Conservation (phyloP, 2,888 invertebrate genomes). For the Ptychoptera albimana region DNA sequence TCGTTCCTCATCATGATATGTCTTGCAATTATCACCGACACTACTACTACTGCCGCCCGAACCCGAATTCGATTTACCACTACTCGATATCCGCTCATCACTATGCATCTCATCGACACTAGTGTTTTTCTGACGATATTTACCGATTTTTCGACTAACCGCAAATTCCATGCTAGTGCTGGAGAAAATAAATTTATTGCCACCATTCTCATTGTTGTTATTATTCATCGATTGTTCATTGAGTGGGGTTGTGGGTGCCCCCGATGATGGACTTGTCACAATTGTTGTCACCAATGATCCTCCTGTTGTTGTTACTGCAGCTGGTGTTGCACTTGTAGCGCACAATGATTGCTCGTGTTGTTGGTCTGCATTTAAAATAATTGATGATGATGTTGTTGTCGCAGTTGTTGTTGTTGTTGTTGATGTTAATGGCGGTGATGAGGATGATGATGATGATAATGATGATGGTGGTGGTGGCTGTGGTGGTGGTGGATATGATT, state of each 20-base stretch:
- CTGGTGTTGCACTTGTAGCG: slow-evolving; percentile 17
- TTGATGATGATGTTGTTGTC: slow-evolving; percentile 32
- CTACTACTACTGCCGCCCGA: slow-evolving; percentile 5
- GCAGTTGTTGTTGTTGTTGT: slow-evolving; percentile 12
- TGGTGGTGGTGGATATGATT: slow-evolving; percentile 12
- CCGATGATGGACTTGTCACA: slow-evolving; percentile 17
- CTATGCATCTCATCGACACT: slow-evolving; percentile 4
- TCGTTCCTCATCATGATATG: slow-evolving; percentile 17
- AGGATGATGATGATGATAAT: too few species aligned
- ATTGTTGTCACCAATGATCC: slow-evolving; percentile 8
- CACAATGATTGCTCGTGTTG: slow-evolving; percentile 17
- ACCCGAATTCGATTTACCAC: background rate
- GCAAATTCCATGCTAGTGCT: slow-evolving; percentile 68
- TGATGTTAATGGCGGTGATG: slow-evolving; percentile 9
- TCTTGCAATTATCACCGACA: slow-evolving; percentile 12
- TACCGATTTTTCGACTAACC: slow-evolving; percentile 64
- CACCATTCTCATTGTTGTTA: slow-evolving; percentile 14
- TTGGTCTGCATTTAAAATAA: slow-evolving; percentile 20
- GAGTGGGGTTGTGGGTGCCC: slow-evolving; percentile 22
- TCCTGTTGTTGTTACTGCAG: slow-evolving; percentile 15
- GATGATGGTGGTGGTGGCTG: slow-evolving; percentile 32
- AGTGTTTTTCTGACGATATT: slow-evolving; percentile 45
- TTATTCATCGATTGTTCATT: slow-evolving; percentile 1
- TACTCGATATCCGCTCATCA: background rate
- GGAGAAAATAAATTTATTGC: slow-evolving; percentile 8